phyloP scores from a whole-genome alignment of 2,797 vertebrate genomes.

The Mareca penelope region DNA sequence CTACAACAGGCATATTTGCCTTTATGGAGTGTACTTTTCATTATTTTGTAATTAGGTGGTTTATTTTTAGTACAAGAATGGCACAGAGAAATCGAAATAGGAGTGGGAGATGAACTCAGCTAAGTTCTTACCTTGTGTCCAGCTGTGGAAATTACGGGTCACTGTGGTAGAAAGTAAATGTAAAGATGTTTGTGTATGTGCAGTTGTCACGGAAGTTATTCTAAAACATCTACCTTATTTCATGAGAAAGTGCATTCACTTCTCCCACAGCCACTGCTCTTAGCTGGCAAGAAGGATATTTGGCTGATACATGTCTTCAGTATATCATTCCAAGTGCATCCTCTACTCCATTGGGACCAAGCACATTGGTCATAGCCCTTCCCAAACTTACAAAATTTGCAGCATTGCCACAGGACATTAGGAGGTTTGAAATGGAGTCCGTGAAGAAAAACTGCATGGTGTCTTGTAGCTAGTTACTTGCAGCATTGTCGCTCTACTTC shows the following conservation, averaged over 20 bases:
- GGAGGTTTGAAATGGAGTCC: neutral
- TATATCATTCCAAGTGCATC: neutral
- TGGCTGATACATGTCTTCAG: neutral
- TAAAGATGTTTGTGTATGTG: neutral
- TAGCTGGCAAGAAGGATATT: neutral
- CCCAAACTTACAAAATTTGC: neutral
- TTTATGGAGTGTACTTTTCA: neutral
- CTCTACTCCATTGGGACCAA: neutral
- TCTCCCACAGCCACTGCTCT: neutral
- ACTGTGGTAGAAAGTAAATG: neutral
- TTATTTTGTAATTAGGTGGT: neutral
- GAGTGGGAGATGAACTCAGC: neutral
- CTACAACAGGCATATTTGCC: neutral
- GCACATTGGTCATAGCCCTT: neutral
- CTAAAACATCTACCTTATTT: neutral
- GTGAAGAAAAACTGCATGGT: rapidly evolving
- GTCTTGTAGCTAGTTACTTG: neutral
- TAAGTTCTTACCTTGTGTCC: neutral
- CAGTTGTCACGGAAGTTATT: neutral
- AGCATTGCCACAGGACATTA: neutral
- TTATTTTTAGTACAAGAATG: neutral
- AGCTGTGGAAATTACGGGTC: neutral
- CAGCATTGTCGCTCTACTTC: neutral
- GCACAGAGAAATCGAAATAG: neutral
- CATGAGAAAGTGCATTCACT: neutral